Evolutionary conservation across 2,113 vertebrate species (phyloP), one percentile per base, ranked within the genome.

Genomic region (Corythoichthys intestinalis): DNA sequence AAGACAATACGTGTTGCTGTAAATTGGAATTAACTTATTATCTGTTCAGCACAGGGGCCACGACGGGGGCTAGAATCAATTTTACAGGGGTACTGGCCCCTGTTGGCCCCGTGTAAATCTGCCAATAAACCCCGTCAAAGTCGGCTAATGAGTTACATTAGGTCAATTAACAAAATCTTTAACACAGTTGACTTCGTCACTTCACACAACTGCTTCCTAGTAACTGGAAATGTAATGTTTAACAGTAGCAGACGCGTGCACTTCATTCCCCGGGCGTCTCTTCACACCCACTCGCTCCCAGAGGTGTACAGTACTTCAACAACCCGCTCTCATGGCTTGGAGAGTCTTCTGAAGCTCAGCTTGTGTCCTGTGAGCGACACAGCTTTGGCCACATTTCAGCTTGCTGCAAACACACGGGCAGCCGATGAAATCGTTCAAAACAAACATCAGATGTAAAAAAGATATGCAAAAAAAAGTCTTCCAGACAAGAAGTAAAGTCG

Each of bases 271-370:
- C 66, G 54, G 63, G 65, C 64, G 10, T 69, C 46, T 75, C 57
- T 48, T 59, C 44, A 17, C 58, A 53, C 49, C 7, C 1, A 37
- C 49, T 62, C 70, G 58, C 66, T 47, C 76, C 67, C 73, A 72
- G 72, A 83, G 82, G 82, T 87, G 79, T 67, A 28, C 20, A 28
- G 20, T 28, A 71, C 65, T 82, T 77, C 8, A 59, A 35, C 77
- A 77, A 86, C 79, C 85, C 35, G 75, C 73, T 63, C 66, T 64
- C 52, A 78, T 79, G 60, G 73, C 74, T 85, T 34, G 60, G 79
- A 80, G 76, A 79, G 74, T 57, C 79, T 58, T 79, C 37, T 34
- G 37, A 44, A 72, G 62, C 66, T 69, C 69, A 48, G 54, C 66
- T 20, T 74, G 61, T 63, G 73, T 71, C 65, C 74, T 73, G 62